Conservation (phyloP, 2,797 vertebrate genomes). For the Channallabes apus region DNA sequence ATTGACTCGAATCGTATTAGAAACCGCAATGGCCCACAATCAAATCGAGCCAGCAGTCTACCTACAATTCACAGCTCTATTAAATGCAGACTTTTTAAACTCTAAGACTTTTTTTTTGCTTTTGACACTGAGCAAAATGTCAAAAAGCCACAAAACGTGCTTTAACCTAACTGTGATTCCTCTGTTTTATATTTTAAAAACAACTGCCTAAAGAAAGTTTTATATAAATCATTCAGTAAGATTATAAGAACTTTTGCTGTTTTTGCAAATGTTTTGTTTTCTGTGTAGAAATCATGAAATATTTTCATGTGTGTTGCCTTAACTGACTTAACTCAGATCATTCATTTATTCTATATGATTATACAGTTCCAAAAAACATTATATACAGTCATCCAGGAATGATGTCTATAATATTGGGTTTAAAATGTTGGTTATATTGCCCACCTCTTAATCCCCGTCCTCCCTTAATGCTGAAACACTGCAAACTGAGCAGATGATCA, state of each 20-base stretch:
- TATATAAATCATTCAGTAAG: background rate
- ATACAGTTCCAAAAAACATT: background rate
- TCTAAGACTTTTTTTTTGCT: background rate
- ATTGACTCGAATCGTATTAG: too few species aligned
- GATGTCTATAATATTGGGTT: background rate
- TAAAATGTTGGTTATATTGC: slow-evolving; percentile 18
- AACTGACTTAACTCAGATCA: background rate
- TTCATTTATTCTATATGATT: background rate
- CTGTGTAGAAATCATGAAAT: too few species aligned
- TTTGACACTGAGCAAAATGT: too few species aligned
- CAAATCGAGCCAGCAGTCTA: too few species aligned
- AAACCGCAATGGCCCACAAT: too few species aligned
- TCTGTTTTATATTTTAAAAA: background rate
- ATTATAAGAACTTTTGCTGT: background rate
- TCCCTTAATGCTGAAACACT: slow-evolving; percentile 40
- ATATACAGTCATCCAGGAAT: background rate
- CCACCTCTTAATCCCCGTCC: slow-evolving; percentile 7
- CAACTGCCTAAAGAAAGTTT: background rate
- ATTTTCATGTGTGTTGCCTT: too few species aligned
- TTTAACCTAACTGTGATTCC: background rate
- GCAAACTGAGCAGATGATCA: slow-evolving; percentile 46
- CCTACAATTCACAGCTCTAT: too few species aligned
- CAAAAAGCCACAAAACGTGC: background rate
- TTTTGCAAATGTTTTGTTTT: background rate
- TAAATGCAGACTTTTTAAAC: background rate